phyloP scores from a whole-genome alignment of 2,113 vertebrate species.

The Mirounga angustirostris region DNA sequence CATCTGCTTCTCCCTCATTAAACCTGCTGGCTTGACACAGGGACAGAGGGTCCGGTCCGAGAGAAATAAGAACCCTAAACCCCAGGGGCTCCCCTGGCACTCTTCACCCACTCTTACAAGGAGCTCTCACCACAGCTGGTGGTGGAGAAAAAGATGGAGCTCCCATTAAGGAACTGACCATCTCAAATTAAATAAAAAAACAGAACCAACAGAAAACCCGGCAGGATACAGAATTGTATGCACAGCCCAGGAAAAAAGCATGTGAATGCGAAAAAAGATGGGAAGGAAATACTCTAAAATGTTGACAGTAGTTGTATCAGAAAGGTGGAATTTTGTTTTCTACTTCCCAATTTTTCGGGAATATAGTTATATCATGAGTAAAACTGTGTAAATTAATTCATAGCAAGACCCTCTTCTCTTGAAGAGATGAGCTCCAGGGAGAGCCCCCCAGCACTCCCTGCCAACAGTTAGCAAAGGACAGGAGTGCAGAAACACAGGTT shows the following conservation, averaged over 20 bases:
- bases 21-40: neutral
- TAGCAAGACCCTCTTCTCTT: neutral
- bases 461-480: neutral
- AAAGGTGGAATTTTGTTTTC: neutral
- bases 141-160: neutral
- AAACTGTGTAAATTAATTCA: neutral
- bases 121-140: neutral
- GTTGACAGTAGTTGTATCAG: neutral
- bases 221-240: neutral
- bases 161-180: neutral
- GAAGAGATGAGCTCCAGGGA: neutral
- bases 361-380: neutral
- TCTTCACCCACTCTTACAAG: neutral
- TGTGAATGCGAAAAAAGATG: neutral
- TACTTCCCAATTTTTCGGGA: neutral
- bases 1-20: neutral
- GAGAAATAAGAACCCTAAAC: neutral
- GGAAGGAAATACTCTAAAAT: neutral
- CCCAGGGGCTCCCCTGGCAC: neutral
- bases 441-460: neutral
- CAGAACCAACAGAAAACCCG: conserved; percentile 15
- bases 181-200: conserved; percentile 26
- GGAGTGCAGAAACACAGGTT: neutral
- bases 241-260: neutral
- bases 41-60: neutral